Conservation (phyloP, 2,888 invertebrate genomes). For the Gymnoscelis rufifasciata region DNA sequence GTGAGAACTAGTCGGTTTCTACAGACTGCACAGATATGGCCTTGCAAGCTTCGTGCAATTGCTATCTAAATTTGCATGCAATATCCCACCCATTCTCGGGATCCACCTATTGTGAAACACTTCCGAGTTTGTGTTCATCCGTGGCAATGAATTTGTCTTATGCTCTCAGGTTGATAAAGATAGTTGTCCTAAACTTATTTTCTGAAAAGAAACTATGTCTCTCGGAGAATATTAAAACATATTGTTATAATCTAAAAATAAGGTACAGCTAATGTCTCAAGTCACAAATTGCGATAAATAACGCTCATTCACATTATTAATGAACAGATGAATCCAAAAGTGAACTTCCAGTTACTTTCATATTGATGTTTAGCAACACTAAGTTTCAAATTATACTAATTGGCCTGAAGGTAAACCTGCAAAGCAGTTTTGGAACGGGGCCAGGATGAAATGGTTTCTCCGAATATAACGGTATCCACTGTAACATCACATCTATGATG, state of each 20-base stretch:
- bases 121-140: constrained; percentile 8
- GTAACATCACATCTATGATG: constrained; percentile 46
- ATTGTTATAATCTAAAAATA: too few species aligned
- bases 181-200: not conserved
- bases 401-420: constrained; percentile 41
- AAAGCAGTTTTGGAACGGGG: constrained; percentile 49
- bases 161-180: not conserved
- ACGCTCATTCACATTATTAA: too few species aligned
- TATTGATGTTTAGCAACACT: constrained; percentile 40
- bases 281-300: too few species aligned
- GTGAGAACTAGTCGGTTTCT: constrained; percentile 31
- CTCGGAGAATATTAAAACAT: too few species aligned
- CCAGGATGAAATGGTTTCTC: constrained; percentile 55
- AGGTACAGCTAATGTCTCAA: too few species aligned
- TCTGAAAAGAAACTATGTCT: not conserved
- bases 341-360: constrained; percentile 8
- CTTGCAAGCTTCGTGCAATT: constrained; percentile 17
- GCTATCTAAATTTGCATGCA: constrained; percentile 23
- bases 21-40: constrained; percentile 18
- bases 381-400: constrained; percentile 43
- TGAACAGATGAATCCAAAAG: too few species aligned
- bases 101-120: constrained; percentile 16
- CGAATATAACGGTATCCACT: constrained; percentile 38
- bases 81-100: constrained; percentile 20
- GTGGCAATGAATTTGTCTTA: not conserved